Evolutionary conservation across 2,113 vertebrate species (phyloP).

Genomic region (Scomber scombrus): DNA sequence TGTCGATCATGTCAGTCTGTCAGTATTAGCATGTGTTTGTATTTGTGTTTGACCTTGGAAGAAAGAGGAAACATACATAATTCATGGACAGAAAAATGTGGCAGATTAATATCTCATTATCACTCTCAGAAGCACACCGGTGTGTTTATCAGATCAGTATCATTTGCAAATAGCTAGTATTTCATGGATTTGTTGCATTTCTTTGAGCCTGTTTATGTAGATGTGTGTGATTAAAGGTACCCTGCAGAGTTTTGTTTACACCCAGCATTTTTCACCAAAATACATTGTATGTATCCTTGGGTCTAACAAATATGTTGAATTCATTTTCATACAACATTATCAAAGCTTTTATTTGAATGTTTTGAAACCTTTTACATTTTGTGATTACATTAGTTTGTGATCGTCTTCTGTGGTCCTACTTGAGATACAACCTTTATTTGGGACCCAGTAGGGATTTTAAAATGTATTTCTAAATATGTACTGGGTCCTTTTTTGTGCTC

Average conservation of each 20-base stretch:
- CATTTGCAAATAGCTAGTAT: constrained; percentile 5
- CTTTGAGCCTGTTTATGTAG: neutral
- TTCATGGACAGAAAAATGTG: too few species aligned
- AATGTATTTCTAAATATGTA: too few species aligned
- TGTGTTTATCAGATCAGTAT: neutral
- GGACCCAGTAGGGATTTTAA: too few species aligned
- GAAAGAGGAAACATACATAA: constrained; percentile 3
- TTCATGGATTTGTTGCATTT: neutral
- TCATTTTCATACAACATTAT: too few species aligned
- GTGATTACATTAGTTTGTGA: neutral
- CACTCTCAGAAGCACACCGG: neutral
- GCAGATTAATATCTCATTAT: constrained; percentile 8
- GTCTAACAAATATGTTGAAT: too few species aligned
- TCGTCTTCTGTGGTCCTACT: neutral
- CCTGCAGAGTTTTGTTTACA: neutral
- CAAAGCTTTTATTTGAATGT: too few species aligned
- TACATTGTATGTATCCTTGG: too few species aligned
- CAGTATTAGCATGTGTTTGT: neutral
- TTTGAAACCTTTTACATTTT: too few species aligned
- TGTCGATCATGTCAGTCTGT: neutral
- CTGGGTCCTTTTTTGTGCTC: too few species aligned
- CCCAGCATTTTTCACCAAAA: too few species aligned
- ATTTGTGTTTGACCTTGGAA: neutral
- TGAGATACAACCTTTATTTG: too few species aligned
- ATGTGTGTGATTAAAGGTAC: neutral